These are phyloP conservation scores for Leucopsar rothschildi DNA, from an alignment of 2,113 vertebrate genomes.

Conservation along the genomic window DNA sequence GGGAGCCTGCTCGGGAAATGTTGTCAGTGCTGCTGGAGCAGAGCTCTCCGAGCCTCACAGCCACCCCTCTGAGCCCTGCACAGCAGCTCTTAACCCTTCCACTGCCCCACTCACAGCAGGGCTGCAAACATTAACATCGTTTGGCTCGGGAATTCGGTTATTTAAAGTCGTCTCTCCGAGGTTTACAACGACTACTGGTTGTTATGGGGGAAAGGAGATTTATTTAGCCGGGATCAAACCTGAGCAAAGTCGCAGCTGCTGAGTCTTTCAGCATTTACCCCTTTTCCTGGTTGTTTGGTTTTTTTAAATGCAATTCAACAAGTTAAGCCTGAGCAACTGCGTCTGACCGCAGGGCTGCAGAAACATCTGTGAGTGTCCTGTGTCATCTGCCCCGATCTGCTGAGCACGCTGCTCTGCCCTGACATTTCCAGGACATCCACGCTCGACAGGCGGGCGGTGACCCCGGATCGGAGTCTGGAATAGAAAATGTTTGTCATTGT, in stretches of 20 bases:
- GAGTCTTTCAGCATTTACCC: not conserved
- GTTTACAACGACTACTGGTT: not conserved
- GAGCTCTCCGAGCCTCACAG: not conserved
- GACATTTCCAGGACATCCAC: constrained; percentile 65
- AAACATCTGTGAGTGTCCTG: constrained; percentile 6
- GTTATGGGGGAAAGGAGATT: not conserved
- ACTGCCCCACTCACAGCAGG: not conserved
- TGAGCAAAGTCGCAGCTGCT: not conserved
- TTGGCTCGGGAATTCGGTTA: not conserved
- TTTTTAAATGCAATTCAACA: not conserved
- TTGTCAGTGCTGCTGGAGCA: not conserved
- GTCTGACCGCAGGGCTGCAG: not conserved
- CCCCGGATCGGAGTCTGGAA: constrained; percentile 33
- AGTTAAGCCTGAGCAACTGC: constrained; percentile 8
- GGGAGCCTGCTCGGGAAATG: not conserved
- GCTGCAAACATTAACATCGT: fast-evolving
- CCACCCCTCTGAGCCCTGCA: not conserved
- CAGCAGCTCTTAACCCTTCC: not conserved
- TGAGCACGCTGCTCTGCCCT: constrained; percentile 31
- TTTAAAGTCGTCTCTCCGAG: not conserved
- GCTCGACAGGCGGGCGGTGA: not conserved
- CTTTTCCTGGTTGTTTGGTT: not conserved
- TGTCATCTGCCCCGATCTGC: constrained; percentile 41
- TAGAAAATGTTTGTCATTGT: constrained; percentile 8
- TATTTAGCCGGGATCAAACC: not conserved